Base-by-base conservation (phyloP, 2,797 vertebrate genomes). In the Picus viridis region DNA sequence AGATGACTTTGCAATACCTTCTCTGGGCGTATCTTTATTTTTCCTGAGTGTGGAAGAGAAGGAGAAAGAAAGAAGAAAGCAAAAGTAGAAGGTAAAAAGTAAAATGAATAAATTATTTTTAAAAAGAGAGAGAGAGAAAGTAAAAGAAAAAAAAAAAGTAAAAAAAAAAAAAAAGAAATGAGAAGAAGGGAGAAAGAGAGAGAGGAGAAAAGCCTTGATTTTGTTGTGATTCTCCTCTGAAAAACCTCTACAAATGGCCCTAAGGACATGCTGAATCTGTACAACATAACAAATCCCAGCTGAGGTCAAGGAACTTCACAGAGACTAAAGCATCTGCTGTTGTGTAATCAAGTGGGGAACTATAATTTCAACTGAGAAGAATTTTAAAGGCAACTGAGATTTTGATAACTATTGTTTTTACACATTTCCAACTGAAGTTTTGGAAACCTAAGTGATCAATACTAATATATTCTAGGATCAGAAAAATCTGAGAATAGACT, bases 51-150 rank as follows among this genome's bases (percentile, higher is more conserved):
- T 18, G 11, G 2, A 5, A 36, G 3, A 5, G 7, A 23, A 3
- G 10, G 15, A 49, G 5, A 16, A 32, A 64, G 13, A 9, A 16
- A 1, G 1, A 9, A 18, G 7, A 34, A 14, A 13, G 0, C 7
- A 51, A 16, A 17, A 5, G 47, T 0, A 4, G 11, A 24, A 19
- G 16, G 4, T n/a, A 16, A 6, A 10, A 29, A 29, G 3, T 9
- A 7, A 9, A 12, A 6, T 1, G 5, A 14, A 15, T 19, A 17
- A 5, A 43, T 54, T 54, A 54, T 8, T 12, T 3, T 23, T 34
- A 24, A 53, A 8, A 4, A 17, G 11, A 26, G 24, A 3, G 11
- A 14, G 7, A 9, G 5, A 13, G 5, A 27, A 27, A 3, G 20
- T 16, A 16, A 9, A 10, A 10, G 2, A 6, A 22, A 41, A 29